A percentile compares a stretch with the other conserved stretches of the same genome.
phyloP scores from a whole-genome alignment of 64 coral and sea anemone species.

The Porites australiensis region DNA sequence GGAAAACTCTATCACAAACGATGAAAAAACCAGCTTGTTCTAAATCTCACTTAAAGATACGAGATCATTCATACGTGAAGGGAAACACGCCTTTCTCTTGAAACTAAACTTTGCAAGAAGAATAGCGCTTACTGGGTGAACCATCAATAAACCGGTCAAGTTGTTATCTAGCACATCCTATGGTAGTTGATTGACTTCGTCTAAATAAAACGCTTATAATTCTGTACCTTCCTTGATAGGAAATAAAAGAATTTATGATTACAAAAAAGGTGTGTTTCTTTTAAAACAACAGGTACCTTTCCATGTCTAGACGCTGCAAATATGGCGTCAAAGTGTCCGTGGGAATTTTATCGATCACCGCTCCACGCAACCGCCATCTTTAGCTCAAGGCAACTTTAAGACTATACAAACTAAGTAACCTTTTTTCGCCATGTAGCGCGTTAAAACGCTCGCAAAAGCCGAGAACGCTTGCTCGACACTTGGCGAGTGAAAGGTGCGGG shows the following conservation, averaged over 20 bases:
- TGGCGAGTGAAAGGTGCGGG: neutral
- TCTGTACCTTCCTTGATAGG: neutral
- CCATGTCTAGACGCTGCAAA: conserved; percentile 23
- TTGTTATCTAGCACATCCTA: no score
- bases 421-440: no score
- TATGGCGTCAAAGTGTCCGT: conserved; percentile 21
- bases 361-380: neutral
- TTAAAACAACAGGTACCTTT: neutral
- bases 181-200: no score
- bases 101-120: no score
- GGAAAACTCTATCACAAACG: neutral
- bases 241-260: neutral
- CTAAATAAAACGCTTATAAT: neutral
- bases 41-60: neutral
- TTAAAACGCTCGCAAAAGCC: neutral
- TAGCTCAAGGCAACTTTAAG: neutral
- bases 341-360: neutral
- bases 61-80: neutral
- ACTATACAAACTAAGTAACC: neutral
- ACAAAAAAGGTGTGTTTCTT: conserved; percentile 6
- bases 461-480: neutral
- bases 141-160: no score
- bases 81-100: no score
- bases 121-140: no score
- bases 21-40: neutral